Evolutionary conservation across 2,797 vertebrate genomes (phyloP), one percentile per base, ranked within the genome.

Genomic region (Paratrypauchen microcephalus): DNA sequence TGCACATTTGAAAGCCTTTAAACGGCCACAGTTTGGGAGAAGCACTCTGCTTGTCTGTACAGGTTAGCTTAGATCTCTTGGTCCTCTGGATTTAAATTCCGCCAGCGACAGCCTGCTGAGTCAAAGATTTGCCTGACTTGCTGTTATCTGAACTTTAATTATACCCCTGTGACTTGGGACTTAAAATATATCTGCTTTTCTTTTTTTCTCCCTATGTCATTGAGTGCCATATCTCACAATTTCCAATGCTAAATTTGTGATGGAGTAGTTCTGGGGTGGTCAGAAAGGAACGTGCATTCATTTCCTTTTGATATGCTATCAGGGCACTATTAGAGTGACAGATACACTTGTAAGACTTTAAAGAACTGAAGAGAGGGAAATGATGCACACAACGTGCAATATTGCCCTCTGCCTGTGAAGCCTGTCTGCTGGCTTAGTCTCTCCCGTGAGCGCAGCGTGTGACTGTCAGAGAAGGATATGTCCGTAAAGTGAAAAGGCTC

Each of bases 101-200:
- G 76, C 72, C 79, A 70, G 66, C 7, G 39, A 66, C 73, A 79
- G 69, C 70, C 64, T 76, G 83, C 80, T 72, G 75, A 87, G 70
- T 86, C 78, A 82, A 83, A 83, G 56, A 73, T 77, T 65, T 78
- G 69, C 65, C 75, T 63, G 60, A 74, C 76, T 72, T 80, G 78
- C 76, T 66, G 65, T 87, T 87, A 87, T 89, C 81, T 84, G 70
- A 87, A 84, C 77, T 84, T 83, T 69, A 36, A 59, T 81, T 77
- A 83, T 83, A 77, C 76, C 74, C 65, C 50, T 47, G 72, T 69
- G 72, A 76, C 79, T 60, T 70, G 71, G 63, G 79, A 75, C 69
- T 82, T 72, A 70, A 79, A 84, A 76, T 74, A 23, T 57, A 75
- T 82, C 69, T 71, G n/a, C 64, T 12, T 57, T 67, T 70, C 68